Conservation (phyloP, 2,797 vertebrate genomes). For the Pangasius larnaudii region DNA sequence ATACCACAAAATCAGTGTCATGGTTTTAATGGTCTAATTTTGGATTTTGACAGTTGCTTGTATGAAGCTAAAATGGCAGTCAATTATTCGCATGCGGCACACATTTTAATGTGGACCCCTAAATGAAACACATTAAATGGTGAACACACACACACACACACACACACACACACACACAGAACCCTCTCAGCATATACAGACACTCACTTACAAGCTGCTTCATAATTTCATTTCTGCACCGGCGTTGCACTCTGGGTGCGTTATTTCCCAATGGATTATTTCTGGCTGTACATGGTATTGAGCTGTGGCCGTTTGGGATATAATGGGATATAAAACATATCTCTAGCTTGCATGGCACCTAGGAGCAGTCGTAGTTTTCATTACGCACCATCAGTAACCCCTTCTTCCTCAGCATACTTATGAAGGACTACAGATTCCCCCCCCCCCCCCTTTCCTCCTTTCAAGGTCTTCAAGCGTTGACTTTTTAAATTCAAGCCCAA, state of each 20-base stretch:
- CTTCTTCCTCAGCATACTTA: slow-evolving; percentile 65
- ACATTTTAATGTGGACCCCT: slow-evolving; percentile 70
- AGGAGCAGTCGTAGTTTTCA: slow-evolving; percentile 76
- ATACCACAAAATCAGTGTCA: background rate
- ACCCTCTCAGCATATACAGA: slow-evolving; percentile 65
- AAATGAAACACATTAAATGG: slow-evolving; percentile 73
- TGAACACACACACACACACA: slow-evolving; percentile 70
- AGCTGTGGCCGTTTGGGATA: slow-evolving; percentile 74
- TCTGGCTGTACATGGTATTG: slow-evolving; percentile 76
- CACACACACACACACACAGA: slow-evolving; percentile 63
- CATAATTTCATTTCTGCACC: slow-evolving; percentile 82
- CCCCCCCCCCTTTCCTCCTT: slow-evolving; percentile 65
- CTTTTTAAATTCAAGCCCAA: slow-evolving; percentile 61
- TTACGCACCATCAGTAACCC: slow-evolving; percentile 71
- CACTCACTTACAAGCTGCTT: slow-evolving; percentile 75
- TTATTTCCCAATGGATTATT: slow-evolving; percentile 82
- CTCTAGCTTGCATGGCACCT: slow-evolving; percentile 68
- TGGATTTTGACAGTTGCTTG: background rate
- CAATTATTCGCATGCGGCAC: slow-evolving; percentile 79
- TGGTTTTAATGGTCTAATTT: background rate
- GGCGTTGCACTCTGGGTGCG: slow-evolving; percentile 80
- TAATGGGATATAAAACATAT: slow-evolving; percentile 81
- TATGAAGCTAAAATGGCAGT: slow-evolving; percentile 29
- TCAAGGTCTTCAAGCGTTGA: slow-evolving; percentile 70
- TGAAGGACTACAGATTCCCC: slow-evolving; percentile 71